These are phyloP conservation scores for Brachystomella parvula DNA, from an alignment of 1,140 invertebrate species.

Conservation along the genomic window DNA sequence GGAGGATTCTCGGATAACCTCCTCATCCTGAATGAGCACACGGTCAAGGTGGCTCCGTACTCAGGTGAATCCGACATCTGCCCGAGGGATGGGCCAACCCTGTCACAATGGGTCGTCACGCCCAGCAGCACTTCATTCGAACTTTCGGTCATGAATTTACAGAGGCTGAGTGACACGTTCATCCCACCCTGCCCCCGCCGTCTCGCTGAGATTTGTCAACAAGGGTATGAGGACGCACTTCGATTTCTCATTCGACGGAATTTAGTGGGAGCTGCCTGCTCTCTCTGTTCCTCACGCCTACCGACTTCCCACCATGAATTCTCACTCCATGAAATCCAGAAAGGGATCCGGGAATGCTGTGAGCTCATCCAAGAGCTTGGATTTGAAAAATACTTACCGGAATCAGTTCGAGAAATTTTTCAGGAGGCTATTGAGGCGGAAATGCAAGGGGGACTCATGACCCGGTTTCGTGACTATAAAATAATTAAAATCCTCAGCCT, in stretches of 20 bases:
- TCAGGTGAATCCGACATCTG: slow-evolving; percentile 97
- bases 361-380: not conserved
- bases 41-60: slow-evolving; percentile 94
- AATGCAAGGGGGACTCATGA: not conserved
- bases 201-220: not conserved
- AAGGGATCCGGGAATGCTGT: not conserved
- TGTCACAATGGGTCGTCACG: not conserved
- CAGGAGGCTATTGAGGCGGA: not conserved
- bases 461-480: not conserved
- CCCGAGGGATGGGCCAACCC: too few species aligned
- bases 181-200: not conserved
- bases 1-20: slow-evolving; percentile 94
- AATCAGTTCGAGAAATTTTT: not conserved
- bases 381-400: not conserved
- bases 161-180: not conserved
- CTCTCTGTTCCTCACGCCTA: not conserved
- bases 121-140: not conserved
- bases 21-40: slow-evolving; percentile 84
- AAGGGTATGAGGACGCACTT: not conserved
- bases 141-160: not conserved
- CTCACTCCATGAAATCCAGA: not conserved
- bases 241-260: too few species aligned
- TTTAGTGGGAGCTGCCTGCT: not conserved
- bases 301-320: not conserved
- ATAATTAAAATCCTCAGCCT: not conserved